phyloP scores from a whole-genome alignment of 1,140 invertebrate genomes.

The Zaprionus tsacasi region DNA sequence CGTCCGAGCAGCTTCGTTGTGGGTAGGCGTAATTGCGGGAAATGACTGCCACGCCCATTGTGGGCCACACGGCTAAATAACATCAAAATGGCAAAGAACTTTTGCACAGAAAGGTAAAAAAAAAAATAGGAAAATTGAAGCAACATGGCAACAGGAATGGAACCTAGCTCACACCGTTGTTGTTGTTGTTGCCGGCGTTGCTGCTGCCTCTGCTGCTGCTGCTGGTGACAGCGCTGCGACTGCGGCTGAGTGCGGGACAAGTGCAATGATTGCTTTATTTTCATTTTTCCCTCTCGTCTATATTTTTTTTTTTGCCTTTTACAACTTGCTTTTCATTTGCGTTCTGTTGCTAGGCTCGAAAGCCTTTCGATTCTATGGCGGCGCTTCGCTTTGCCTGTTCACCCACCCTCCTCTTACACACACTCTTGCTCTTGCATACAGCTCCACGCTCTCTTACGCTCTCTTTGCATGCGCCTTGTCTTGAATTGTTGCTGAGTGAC shows the following conservation, averaged over 20 bases:
- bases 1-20: slow-evolving; percentile 33
- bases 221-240: slow-evolving; percentile 23
- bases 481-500: slow-evolving; percentile 23
- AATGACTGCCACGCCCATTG: slow-evolving; percentile 79
- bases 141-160: slow-evolving; percentile 60
- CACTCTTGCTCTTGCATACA: background rate
- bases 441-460: background rate
- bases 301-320: slow-evolving; percentile 33
- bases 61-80: slow-evolving; percentile 53
- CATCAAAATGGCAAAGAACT: slow-evolving; percentile 27
- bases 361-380: slow-evolving; percentile 37
- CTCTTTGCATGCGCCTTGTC: background rate
- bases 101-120: slow-evolving; percentile 21
- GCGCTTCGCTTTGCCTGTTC: too few relatives aligned
- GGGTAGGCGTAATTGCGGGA: slow-evolving; percentile 78
- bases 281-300: slow-evolving; percentile 16
- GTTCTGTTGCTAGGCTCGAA: slow-evolving; percentile 68
- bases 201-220: slow-evolving; percentile 11
- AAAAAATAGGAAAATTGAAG: slow-evolving; percentile 41
- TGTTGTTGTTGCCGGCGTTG: slow-evolving; percentile 26
- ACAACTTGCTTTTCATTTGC: slow-evolving; percentile 63
- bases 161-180: slow-evolving; percentile 17
- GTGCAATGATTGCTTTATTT: slow-evolving; percentile 78
- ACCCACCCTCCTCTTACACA: background rate
- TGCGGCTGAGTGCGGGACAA: slow-evolving; percentile 54